Conservation (phyloP, 2,888 invertebrate species). For the Tenthredo distinguenda region DNA sequence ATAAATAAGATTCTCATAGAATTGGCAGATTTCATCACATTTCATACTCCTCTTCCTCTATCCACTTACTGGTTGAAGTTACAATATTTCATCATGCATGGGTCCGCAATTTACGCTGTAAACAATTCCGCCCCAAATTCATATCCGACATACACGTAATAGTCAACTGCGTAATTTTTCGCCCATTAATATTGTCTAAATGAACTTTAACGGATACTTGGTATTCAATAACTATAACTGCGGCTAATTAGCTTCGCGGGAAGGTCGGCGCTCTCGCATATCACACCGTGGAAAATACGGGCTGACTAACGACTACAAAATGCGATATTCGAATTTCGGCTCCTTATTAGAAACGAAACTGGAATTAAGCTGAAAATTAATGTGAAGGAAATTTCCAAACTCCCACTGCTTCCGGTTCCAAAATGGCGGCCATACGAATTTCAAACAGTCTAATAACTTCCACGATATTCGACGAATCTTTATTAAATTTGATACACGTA, state of each 20-base stretch:
- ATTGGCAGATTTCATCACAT: slow-evolving; percentile 10
- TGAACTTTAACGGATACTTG: slow-evolving; percentile 1
- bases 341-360: background rate
- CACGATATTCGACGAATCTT: background rate
- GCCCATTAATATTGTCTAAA: slow-evolving; percentile 1
- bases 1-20: background rate
- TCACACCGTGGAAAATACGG: background rate
- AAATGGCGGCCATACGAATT: background rate
- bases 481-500: background rate
- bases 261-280: background rate
- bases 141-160: background rate
- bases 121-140: background rate
- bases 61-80: background rate
- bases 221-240: slow-evolving; percentile 6
- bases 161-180: background rate
- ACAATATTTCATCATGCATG: background rate
- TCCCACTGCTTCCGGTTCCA: background rate
- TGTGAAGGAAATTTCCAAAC: background rate
- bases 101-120: background rate
- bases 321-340: background rate
- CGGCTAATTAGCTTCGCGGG: background rate
- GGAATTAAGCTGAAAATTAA: background rate
- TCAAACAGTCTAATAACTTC: background rate
- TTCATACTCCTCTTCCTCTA: background rate
- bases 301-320: background rate